Evolutionary conservation across 2,113 vertebrate species (phyloP).

Genomic region (Alethe castanea): DNA sequence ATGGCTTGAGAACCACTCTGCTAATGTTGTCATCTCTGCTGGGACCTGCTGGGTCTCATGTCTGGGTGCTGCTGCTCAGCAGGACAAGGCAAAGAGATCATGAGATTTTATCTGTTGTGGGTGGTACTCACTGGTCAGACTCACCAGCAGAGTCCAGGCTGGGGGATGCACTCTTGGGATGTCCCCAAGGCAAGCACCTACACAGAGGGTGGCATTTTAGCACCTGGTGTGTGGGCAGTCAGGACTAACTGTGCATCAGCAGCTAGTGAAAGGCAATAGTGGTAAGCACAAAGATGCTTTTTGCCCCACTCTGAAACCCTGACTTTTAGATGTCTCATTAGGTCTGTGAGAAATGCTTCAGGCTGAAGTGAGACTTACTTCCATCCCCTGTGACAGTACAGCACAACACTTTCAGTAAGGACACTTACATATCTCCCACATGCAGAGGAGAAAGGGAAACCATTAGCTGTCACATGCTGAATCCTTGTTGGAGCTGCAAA

Average conservation of each 20-base stretch:
- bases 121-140: neutral
- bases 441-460: neutral
- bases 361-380: neutral
- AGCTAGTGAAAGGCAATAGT: rapidly evolving
- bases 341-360: neutral
- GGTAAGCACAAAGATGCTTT: neutral
- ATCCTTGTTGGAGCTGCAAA: neutral
- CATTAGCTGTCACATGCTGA: neutral
- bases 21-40: neutral
- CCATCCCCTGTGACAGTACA: neutral
- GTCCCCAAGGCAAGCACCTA: neutral
- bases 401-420: neutral
- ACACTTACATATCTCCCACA: neutral
- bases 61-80: neutral
- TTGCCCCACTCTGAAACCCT: neutral
- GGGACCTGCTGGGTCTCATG: neutral
- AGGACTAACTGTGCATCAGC: too few relatives aligned
- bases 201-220: neutral
- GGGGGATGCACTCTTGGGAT: too few relatives aligned
- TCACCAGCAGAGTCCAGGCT: neutral
- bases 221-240: neutral
- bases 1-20: neutral
- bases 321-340: neutral
- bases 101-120: neutral
- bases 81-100: neutral